Evolutionary conservation across 2,113 vertebrate genomes (phyloP).

Genomic region (Brevimyrus niger): DNA sequence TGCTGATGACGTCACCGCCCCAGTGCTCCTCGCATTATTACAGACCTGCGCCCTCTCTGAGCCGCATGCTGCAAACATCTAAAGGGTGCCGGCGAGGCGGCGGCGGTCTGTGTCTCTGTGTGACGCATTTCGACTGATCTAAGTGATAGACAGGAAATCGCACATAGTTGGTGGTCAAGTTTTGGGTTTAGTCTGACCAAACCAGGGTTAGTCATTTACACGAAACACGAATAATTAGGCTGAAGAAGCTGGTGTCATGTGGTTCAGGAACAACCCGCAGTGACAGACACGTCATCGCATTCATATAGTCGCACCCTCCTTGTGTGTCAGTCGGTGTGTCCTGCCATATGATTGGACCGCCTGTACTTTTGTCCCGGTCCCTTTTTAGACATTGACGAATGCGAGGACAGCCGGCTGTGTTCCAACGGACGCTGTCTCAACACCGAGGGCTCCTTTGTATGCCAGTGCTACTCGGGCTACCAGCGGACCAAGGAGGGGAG

Average conservation of each 20-base stretch:
- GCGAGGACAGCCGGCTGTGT: conserved; percentile 64
- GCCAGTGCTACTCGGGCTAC: conserved; percentile 71
- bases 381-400: conserved; percentile 71
- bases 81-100: background rate
- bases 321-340: background rate
- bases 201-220: background rate
- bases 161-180: background rate
- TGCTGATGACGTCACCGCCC: background rate
- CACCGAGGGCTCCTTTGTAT: conserved; percentile 75
- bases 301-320: background rate
- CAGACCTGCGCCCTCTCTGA: background rate
- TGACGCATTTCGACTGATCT: background rate
- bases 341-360: background rate
- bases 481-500: conserved; percentile 58
- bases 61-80: background rate
- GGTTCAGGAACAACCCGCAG: background rate
- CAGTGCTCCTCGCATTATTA: background rate
- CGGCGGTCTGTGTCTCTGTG: background rate
- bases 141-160: background rate
- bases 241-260: background rate
- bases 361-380: background rate
- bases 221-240: background rate
- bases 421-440: conserved; percentile 72
- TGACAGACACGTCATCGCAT: background rate
- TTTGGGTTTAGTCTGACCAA: background rate